phyloP scores from a whole-genome alignment of 2,797 vertebrate genomes.

The Hybognathus amarus region DNA sequence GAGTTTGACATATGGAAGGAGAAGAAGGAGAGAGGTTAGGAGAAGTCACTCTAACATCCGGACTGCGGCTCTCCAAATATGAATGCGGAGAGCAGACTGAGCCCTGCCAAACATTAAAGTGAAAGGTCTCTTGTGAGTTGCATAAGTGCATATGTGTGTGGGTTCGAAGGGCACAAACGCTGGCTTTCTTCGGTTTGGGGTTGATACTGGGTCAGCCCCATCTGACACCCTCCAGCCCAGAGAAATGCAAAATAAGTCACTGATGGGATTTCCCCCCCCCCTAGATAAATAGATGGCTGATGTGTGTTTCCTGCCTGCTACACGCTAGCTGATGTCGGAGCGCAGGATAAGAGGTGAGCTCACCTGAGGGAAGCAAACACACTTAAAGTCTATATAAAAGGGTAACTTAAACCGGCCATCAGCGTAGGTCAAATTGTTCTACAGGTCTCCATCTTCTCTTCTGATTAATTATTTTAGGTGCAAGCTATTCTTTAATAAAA shows the following conservation, averaged over 20 bases:
- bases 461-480: neutral
- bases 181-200: conserved; percentile 69
- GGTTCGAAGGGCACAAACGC: conserved; percentile 65
- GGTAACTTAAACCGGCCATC: neutral
- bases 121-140: conserved; percentile 72
- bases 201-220: conserved; percentile 71
- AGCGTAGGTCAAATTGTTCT: neutral
- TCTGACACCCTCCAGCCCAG: conserved; percentile 49
- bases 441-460: neutral
- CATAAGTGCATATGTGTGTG: conserved; percentile 69
- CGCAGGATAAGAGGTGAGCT: neutral
- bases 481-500: neutral
- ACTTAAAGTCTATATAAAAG: neutral
- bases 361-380: conserved; percentile 6
- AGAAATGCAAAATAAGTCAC: conserved; percentile 58
- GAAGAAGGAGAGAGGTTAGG: conserved; percentile 50
- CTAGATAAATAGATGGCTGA: conserved; percentile 71
- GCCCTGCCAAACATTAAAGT: conserved; percentile 64
- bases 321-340: conserved; percentile 17
- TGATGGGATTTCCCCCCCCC: conserved; percentile 68
- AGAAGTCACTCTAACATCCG: conserved; percentile 60
- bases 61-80: conserved; percentile 66
- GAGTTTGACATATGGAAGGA: conserved; percentile 39
- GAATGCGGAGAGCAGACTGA: conserved; percentile 45
- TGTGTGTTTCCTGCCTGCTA: conserved; percentile 65